Evolutionary conservation across 1,140 invertebrate genomes (phyloP).

Genomic region (Lepidostoma basale): DNA sequence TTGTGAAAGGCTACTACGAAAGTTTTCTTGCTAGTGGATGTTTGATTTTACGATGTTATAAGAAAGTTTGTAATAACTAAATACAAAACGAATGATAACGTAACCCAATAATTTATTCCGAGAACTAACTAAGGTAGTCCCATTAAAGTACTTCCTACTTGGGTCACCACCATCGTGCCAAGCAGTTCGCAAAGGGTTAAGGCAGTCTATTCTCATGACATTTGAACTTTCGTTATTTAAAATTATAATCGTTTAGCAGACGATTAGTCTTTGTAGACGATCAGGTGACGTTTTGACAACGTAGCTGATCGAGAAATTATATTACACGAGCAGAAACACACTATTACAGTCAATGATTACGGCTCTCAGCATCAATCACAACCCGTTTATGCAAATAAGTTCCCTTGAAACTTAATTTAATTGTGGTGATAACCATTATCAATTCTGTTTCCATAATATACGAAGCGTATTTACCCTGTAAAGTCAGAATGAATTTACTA

Average conservation of each 20-base stretch:
- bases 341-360: conserved; percentile 19
- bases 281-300: conserved; percentile 43
- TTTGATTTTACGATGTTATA: too few species aligned
- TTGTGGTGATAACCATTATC: not conserved
- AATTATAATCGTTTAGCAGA: conserved; percentile 39
- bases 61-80: too few species aligned
- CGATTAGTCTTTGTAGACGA: conserved; percentile 31
- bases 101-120: too few species aligned
- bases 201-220: conserved; percentile 42
- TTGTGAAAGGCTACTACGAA: too few species aligned
- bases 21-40: too few species aligned
- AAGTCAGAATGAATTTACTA: not conserved
- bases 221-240: conserved; percentile 38
- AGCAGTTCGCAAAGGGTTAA: not conserved
- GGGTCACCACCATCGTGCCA: too few species aligned
- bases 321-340: conserved; percentile 1
- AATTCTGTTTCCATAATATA: not conserved
- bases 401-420: not conserved
- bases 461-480: not conserved
- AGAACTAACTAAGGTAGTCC: too few species aligned
- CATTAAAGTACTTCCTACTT: too few species aligned
- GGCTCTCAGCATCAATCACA: not conserved
- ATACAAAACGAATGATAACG: too few species aligned
- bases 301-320: conserved; percentile 1
- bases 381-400: not conserved